Evolutionary conservation across 2,797 vertebrate genomes (phyloP).

Genomic region (Schizothorax lantsangensis): DNA sequence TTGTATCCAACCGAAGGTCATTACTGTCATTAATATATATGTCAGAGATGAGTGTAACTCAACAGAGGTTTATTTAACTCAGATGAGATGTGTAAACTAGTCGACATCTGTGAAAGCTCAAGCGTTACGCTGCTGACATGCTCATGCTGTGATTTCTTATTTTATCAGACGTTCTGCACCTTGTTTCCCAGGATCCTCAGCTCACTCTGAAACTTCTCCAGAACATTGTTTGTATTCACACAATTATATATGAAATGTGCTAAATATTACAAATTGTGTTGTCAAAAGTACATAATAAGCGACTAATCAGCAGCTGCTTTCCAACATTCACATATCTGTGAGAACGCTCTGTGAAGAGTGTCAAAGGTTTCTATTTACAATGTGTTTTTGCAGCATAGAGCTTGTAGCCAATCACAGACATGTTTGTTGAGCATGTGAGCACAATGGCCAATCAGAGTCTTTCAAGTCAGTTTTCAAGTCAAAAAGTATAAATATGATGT

Average conservation of each 20-base stretch:
- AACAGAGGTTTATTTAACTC: conserved; percentile 30
- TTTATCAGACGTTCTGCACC: neutral
- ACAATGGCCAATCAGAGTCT: no score
- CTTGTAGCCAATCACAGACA: no score
- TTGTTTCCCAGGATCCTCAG: neutral
- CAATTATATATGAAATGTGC: neutral
- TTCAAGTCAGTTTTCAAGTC: no score
- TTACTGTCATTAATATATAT: neutral
- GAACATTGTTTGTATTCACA: neutral
- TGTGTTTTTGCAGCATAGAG: no score
- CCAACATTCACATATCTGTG: no score
- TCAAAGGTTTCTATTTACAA: no score
- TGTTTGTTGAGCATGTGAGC: no score
- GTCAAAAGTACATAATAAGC: no score
- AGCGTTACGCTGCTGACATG: neutral
- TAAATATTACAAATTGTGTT: neutral
- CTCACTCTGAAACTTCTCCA: neutral
- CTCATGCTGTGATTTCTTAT: neutral
- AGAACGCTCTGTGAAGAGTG: no score
- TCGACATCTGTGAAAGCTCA: neutral
- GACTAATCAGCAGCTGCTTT: no score
- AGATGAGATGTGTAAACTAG: neutral
- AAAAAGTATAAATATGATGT: neutral
- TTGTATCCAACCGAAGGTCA: neutral
- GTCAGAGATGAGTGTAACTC: neutral